A percentile compares a stretch with the other conserved stretches of the same genome.
These are phyloP conservation scores for Brachirus orientalis DNA, from an alignment of 2,113 vertebrate species.

Conservation along the genomic window DNA sequence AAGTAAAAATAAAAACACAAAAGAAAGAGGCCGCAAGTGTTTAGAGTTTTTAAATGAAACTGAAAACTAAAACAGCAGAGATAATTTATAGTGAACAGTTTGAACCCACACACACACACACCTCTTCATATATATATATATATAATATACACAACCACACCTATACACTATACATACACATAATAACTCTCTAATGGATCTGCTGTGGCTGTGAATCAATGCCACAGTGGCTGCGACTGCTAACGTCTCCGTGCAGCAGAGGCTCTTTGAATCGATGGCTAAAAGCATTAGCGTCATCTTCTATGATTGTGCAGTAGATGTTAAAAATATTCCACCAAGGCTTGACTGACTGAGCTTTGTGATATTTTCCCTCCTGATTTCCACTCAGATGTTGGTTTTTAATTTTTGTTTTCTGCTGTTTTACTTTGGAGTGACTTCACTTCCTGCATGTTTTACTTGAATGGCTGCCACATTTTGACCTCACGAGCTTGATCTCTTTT, in stretches of 20 bases:
- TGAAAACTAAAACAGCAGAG: no score
- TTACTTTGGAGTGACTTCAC: conserved; percentile 61
- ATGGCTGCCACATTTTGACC: conserved; percentile 95
- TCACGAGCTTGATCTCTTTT: conserved; percentile 84
- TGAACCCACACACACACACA: no score
- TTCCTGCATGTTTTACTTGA: conserved; percentile 91
- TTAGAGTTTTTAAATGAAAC: not conserved
- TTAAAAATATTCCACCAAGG: conserved; percentile 61
- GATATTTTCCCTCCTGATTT: conserved; percentile 52
- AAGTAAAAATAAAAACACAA: conserved; percentile 8
- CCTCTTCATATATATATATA: conserved; percentile 19
- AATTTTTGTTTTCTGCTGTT: conserved; percentile 28
- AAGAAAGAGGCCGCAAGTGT: no score
- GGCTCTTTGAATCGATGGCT: conserved; percentile 40
- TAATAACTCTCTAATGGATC: conserved; percentile 47
- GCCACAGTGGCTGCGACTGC: conserved; percentile 50
- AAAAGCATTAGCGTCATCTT: conserved; percentile 29
- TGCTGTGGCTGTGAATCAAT: conserved; percentile 48
- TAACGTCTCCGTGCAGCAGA: conserved; percentile 54
- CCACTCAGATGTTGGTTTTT: conserved; percentile 11
- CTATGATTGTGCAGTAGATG: conserved; percentile 59
- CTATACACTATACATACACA: not conserved
- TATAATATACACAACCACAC: no score
- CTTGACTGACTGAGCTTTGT: conserved; percentile 51
- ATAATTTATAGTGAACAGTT: no score